A percentile compares a stretch with the other conserved stretches of the same genome.
Conservation (phyloP, 1,140 invertebrate species). For the Schlechtendalia chinensis region DNA sequence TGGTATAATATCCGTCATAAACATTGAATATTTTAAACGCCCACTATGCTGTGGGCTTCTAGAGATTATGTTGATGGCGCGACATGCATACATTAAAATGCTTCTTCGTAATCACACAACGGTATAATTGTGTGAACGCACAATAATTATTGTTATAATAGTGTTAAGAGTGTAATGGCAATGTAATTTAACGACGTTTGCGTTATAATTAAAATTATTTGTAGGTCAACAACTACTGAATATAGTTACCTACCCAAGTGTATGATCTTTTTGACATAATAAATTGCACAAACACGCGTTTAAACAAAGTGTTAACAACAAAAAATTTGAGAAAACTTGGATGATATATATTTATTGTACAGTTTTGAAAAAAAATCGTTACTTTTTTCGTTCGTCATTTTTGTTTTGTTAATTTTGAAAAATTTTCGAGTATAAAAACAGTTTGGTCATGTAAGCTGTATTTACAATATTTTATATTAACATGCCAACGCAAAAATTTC, state of each 20-base stretch:
- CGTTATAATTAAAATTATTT: not conserved
- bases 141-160: slow-evolving; percentile 15
- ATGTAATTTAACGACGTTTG: not conserved
- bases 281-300: too few relatives aligned
- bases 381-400: too few relatives aligned
- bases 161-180: too few relatives aligned
- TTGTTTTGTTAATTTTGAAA: too few relatives aligned
- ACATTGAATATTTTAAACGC: not conserved
- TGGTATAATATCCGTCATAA: not conserved
- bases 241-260: not conserved
- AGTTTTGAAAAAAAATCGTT: too few relatives aligned
- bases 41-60: not conserved
- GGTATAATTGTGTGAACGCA: not conserved
- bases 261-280: not conserved
- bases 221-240: not conserved
- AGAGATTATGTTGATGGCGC: slow-evolving; percentile 15
- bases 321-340: too few relatives aligned
- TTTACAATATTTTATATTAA: too few relatives aligned
- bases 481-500: too few relatives aligned
- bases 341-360: too few relatives aligned
- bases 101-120: not conserved
- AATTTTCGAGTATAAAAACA: too few relatives aligned
- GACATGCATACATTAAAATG: slow-evolving; percentile 8
- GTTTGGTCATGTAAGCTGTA: too few relatives aligned
- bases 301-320: too few relatives aligned